Evolutionary conservation across 2,797 vertebrate genomes (phyloP), one percentile per base, ranked within the genome.

Genomic region (Oryzias dopingdopingensis): DNA sequence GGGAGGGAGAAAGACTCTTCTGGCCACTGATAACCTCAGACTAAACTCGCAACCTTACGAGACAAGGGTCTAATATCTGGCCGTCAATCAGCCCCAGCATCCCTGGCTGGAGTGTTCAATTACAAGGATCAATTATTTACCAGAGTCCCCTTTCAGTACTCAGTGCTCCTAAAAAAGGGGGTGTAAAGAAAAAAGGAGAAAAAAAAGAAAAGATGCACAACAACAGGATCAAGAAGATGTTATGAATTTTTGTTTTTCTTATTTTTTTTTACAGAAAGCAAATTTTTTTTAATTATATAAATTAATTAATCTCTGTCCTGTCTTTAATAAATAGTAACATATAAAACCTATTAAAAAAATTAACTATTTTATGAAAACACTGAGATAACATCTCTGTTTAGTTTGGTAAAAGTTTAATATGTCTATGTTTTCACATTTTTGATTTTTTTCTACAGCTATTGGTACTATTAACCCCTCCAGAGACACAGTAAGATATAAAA

Each of bases 51-150:
- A 91, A 90, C 91, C 90, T 91, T 91, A 91, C 79, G 86, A 91
- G 89, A 91, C 88, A 86, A 88, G 82, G 86, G 90, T 90, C 91
- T 92, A 91, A 93, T 91, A 92, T 93, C 90, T 91, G 88, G 80
- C 89, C 84, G 87, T 92, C 92, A 92, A 92, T 92, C 92, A 92
- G 91, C 91, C 85, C 76, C 72, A 82, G 85, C 89, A 88, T 86
- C 92, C 91, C 89, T 90, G 88, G 88, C 88, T 86, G 80, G 88
- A 88, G 92, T 92, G 90, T 93, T 93, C 92, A 91, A 92, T 93
- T 93, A 92, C 92, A 91, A 88, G 73, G 83, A 92, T 93, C 85
- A 91, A 93, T 93, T 92, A 93, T 93, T 93, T 85, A 93, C 83
- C 80, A 87, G 89, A 90, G 85, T 92, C 86, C 77, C 91, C 90